Base-by-base conservation (phyloP, 1,140 invertebrate species). In the Manduca sexta region DNA sequence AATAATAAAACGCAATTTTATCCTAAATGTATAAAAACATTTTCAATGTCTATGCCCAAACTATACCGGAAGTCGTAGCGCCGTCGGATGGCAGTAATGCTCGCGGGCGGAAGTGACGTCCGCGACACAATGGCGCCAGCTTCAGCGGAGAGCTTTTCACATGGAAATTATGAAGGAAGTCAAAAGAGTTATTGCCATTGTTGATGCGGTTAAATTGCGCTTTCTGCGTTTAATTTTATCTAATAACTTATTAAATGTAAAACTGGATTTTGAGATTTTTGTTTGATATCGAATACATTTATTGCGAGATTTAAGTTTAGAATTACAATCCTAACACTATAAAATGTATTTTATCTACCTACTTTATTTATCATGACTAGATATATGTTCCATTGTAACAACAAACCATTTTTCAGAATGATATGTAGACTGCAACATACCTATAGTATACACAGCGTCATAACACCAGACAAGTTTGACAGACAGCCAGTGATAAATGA, bases 51-150 rank as follows among this genome's bases (percentile, higher is more conserved):
- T 12, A 17, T 11, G 8, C 17, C 17, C 17, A 21, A 37, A 35
- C 34, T 45, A 12, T 15, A 33, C 16, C 49, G 56, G 56, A 59
- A 56, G 49, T 49, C 14, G 34, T 11, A 48, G 45, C 52, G 45
- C 37, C 30, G 47, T 39, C 45, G 57, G 49, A 52, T 45, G 45
- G 40, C 44, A 52, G 37, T 45, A 52, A 49, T 58, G 46, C 18
- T 18, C 38, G 40, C 50, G 13, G 33, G 33, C 56, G 58, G 58
- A 60, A 37, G 48, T 56, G 42, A 60, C 58, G 49, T 49, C 33
- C 11, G 45, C 38, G 50, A 17, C 43, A 52, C 49, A 52, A 58
- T 53, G 56, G 56, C 56, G 56, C 37, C 56, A 11, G 31, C 15
- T 10, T 17, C 29, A 34, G 16, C 29, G 16, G 30, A 14, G 15